phyloP scores from a whole-genome alignment of 2,797 vertebrate genomes.

The Catamblyrhynchus diadema region DNA sequence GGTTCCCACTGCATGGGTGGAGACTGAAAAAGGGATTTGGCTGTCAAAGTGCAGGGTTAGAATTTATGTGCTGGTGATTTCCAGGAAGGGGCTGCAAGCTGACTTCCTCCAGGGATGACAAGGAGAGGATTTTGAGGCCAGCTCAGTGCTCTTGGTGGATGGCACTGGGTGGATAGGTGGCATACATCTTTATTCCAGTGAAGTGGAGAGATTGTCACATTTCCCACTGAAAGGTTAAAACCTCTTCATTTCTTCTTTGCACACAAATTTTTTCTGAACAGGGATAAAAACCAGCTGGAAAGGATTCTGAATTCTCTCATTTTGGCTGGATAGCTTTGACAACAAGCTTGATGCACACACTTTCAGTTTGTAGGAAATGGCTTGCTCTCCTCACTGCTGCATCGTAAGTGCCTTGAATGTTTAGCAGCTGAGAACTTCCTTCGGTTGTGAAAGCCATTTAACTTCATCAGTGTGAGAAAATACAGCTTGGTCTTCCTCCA shows the following conservation, averaged over 20 bases:
- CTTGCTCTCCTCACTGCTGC: neutral
- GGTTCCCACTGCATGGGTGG: neutral
- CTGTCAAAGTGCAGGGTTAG: neutral
- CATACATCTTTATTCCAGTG: neutral
- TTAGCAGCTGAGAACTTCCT: neutral
- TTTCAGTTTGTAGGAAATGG: neutral
- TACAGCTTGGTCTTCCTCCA: rapidly evolving
- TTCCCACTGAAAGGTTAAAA: neutral
- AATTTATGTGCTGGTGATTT: neutral
- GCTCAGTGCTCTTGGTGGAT: rapidly evolving
- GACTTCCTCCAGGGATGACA: rapidly evolving
- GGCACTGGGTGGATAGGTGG: neutral
- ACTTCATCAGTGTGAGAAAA: neutral
- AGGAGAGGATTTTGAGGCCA: neutral
- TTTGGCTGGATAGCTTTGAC: neutral
- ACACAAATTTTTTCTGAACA: neutral
- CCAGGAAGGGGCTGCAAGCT: neutral
- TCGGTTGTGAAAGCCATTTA: neutral
- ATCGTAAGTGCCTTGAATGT: neutral
- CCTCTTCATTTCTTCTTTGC: neutral
- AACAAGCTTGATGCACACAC: neutral
- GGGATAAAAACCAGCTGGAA: neutral
- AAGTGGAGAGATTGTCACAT: neutral
- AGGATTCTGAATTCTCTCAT: neutral
- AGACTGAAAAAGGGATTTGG: neutral